Evolutionary conservation across 2,113 vertebrate genomes (phyloP).

Genomic region (Bos javanicus): DNA sequence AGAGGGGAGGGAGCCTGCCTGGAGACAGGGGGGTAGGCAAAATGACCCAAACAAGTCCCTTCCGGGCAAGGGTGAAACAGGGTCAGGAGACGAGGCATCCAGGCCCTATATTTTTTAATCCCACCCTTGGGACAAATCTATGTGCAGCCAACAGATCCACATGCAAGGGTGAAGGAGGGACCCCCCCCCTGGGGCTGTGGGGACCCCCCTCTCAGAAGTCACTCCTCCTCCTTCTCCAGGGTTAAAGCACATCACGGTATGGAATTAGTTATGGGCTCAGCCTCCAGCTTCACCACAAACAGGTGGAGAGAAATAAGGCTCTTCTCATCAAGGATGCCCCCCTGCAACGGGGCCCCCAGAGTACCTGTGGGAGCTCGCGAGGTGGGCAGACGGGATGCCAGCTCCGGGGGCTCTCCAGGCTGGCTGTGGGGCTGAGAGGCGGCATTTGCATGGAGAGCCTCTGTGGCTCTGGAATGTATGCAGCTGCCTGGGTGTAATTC

Average conservation of each 20-base stretch:
- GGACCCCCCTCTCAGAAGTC: not conserved
- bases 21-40: not conserved
- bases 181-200: rapidly evolving
- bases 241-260: not conserved
- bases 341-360: not conserved
- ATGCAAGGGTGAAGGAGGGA: not conserved
- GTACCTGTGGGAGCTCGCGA: not conserved
- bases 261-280: not conserved
- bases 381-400: not conserved
- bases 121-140: not conserved
- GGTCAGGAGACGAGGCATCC: no score
- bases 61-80: not conserved
- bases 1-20: not conserved
- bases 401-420: not conserved
- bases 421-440: not conserved
- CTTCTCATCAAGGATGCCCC: not conserved
- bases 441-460: not conserved
- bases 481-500: slow-evolving; percentile 33
- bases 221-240: not conserved
- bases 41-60: not conserved
- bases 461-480: slow-evolving; percentile 7
- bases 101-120: not conserved
- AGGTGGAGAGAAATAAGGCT: not conserved
- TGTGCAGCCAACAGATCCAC: not conserved
- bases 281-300: not conserved